Percentiles rank a stretch among this genome's conserved stretches.
Conservation (phyloP, 2,888 invertebrate species). For the Sarcophaga caerulescens region DNA sequence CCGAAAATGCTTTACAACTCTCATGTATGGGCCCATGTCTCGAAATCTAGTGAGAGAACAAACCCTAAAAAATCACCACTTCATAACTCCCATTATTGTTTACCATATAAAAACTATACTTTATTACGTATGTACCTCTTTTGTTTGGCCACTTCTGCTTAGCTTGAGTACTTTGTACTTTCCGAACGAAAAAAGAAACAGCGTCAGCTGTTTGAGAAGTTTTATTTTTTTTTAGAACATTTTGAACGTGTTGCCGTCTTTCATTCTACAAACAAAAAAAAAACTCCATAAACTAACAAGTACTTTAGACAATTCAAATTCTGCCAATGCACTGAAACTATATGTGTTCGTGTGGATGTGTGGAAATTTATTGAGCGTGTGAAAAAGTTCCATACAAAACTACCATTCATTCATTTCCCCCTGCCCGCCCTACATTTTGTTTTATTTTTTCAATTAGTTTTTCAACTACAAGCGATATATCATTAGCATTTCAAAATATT, state of each 20-base stretch:
- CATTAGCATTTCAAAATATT: constrained; percentile 29
- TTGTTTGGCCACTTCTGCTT: constrained; percentile 10
- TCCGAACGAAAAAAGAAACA: not conserved
- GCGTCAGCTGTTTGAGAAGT: constrained; percentile 62
- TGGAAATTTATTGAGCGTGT: not conserved
- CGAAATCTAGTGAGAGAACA: too few relatives aligned
- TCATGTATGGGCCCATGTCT: too few relatives aligned
- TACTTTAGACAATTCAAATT: constrained; percentile 6
- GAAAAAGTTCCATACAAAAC: constrained; percentile 1
- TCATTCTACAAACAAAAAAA: not conserved
- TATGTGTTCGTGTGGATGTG: not conserved
- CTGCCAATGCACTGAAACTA: not conserved
- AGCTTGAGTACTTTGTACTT: not conserved
- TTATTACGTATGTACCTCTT: not conserved
- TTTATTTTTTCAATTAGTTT: constrained; percentile 51
- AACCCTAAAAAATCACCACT: too few relatives aligned
- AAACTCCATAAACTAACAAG: constrained; percentile 14
- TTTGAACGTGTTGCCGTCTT: constrained; percentile 7
- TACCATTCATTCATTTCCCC: not conserved
- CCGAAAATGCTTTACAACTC: too few relatives aligned
- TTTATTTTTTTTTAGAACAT: constrained; percentile 36
- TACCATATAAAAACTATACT: not conserved
- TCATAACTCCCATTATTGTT: not conserved
- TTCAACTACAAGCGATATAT: constrained; percentile 50
- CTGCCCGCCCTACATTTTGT: not conserved